Conservation (phyloP, 23 tunicate species). For the Styela plicata region DNA sequence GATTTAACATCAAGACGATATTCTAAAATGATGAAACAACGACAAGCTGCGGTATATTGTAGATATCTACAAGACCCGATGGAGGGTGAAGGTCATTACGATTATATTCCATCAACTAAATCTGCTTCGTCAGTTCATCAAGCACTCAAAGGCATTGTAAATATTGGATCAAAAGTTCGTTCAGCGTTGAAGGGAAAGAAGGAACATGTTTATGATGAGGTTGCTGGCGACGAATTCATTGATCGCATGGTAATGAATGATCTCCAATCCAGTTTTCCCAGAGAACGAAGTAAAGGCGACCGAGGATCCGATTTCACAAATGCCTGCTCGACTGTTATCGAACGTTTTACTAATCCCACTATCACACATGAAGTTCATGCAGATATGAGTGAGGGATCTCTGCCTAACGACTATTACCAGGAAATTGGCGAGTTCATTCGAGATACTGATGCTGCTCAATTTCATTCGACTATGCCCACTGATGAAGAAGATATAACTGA, state of each 20-base stretch:
- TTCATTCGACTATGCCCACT: not conserved
- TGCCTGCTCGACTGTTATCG: no score
- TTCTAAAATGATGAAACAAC: not conserved
- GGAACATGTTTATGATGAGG: slow-evolving; percentile 8
- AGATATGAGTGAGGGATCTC: not conserved
- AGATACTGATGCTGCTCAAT: not conserved
- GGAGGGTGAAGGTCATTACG: slow-evolving; percentile 1
- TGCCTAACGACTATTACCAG: not conserved
- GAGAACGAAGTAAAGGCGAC: not conserved
- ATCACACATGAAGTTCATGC: no score
- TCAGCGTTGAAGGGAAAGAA: not conserved
- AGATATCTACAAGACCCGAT: not conserved
- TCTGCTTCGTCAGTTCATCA: slow-evolving; percentile 6
- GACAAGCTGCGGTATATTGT: not conserved
- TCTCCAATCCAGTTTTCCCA: not conserved
- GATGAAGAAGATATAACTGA: not conserved
- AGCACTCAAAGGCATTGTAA: slow-evolving; percentile 15
- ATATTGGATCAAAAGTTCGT: slow-evolving; percentile 14
- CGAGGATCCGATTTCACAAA: not conserved
- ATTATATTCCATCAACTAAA: slow-evolving; percentile 9
- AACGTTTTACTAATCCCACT: no score
- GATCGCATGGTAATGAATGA: not conserved
- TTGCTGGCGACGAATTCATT: not conserved
- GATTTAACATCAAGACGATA: slow-evolving; percentile 2
- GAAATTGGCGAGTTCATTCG: not conserved